Evolutionary conservation across 2,888 invertebrate species (phyloP).

Genomic region (Ormyrus nitidulus): DNA sequence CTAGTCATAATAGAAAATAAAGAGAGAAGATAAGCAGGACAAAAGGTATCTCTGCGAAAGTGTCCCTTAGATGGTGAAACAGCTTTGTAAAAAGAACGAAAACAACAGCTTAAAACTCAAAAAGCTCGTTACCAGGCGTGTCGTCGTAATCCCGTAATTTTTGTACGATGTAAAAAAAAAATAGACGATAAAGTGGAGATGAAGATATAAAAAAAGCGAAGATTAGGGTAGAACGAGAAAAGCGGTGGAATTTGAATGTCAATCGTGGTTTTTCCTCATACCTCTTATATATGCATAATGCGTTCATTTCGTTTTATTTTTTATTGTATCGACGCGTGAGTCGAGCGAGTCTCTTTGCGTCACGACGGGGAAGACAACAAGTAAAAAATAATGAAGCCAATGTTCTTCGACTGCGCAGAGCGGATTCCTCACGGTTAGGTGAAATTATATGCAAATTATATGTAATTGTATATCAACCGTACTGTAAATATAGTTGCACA

Average conservation of each 20-base stretch:
- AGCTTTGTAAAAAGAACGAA: conserved; percentile 4
- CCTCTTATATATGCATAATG: conserved; percentile 9
- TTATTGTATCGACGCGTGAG: not conserved
- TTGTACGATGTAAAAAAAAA: conserved; percentile 50
- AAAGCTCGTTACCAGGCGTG: conserved; percentile 34
- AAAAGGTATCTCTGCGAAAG: conserved; percentile 9
- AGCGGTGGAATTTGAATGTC: conserved; percentile 39
- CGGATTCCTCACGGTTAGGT: not conserved
- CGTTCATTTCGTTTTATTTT: conserved; percentile 9
- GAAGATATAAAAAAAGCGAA: conserved; percentile 9
- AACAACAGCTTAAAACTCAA: not conserved
- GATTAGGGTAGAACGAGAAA: conserved; percentile 14
- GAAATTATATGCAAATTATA: conserved; percentile 48
- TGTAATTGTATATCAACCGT: conserved; percentile 51
- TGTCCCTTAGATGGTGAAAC: not conserved
- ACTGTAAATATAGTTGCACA: conserved; percentile 52
- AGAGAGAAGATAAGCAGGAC: not conserved
- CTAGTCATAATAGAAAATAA: conserved; percentile 56
- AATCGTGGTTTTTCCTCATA: conserved; percentile 44
- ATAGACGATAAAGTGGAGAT: conserved; percentile 25
- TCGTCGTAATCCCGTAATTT: conserved; percentile 49
- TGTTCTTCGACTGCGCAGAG: not conserved
- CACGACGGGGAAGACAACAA: not conserved
- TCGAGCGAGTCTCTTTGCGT: not conserved
- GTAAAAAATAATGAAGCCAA: conserved; percentile 2